These are phyloP conservation scores for Pithys albifrons DNA, from an alignment of 2,113 vertebrate species.

Conservation along the genomic window DNA sequence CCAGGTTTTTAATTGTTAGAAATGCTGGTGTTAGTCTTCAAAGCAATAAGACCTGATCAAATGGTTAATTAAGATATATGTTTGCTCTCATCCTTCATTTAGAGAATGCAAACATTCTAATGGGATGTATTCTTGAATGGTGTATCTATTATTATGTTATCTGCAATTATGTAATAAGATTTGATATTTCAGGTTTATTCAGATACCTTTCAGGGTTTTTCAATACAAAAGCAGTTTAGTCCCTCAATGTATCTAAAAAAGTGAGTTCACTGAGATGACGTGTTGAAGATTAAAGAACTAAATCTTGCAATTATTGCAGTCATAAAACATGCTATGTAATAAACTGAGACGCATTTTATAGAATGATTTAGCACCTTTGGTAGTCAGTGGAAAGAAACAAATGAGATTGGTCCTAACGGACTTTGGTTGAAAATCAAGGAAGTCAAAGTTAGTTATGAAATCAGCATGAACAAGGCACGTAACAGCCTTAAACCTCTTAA, in stretches of 20 bases:
- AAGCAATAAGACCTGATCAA: background rate
- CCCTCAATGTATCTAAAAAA: background rate
- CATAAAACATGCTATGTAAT: conserved; percentile 17
- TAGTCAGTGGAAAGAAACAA: background rate
- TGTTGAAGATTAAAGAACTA: conserved; percentile 38
- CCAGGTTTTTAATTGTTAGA: background rate
- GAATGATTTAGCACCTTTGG: background rate
- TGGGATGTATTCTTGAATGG: background rate
- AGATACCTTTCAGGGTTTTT: background rate
- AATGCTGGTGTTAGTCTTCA: background rate
- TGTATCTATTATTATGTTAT: background rate
- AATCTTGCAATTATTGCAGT: conserved; percentile 22
- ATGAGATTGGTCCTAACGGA: background rate
- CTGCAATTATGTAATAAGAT: background rate
- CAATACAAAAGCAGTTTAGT: background rate
- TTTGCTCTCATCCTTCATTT: background rate
- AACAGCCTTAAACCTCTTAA: background rate
- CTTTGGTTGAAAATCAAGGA: background rate
- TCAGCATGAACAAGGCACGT: background rate
- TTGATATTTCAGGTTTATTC: background rate
- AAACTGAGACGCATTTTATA: background rate
- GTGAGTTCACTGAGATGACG: conserved; percentile 11
- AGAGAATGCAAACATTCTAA: background rate
- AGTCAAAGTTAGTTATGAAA: background rate
- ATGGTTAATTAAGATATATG: background rate